Percentiles rank a stretch among this genome's conserved stretches.
These are phyloP conservation scores for Andrena marginata DNA, from an alignment of 2,888 invertebrate species.

Conservation along the genomic window DNA sequence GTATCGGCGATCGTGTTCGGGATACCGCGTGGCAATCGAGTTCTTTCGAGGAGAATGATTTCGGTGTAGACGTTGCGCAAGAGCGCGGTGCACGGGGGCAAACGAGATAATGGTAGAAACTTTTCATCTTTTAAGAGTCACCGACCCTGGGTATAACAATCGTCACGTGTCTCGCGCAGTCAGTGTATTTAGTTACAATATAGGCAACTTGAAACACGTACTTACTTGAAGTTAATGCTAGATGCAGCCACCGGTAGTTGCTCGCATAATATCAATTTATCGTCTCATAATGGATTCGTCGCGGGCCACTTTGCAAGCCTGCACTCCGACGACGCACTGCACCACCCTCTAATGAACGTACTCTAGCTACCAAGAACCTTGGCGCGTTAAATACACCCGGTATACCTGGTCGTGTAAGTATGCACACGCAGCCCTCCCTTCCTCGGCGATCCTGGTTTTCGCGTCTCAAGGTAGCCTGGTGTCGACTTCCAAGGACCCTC, in stretches of 20 bases:
- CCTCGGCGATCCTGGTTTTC: constrained; percentile 62
- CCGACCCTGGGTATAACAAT: too few relatives aligned
- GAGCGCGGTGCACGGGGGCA: not conserved
- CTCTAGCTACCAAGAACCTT: not conserved
- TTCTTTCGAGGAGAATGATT: constrained; percentile 35
- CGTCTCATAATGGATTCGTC: constrained; percentile 24
- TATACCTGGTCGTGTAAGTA: constrained; percentile 28
- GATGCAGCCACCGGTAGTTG: not conserved
- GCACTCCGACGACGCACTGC: not conserved
- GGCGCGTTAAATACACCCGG: constrained; percentile 31
- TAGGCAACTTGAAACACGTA: not conserved
- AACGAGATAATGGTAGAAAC: not conserved
- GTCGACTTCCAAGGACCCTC: constrained; percentile 70
- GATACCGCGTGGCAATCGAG: constrained; percentile 12
- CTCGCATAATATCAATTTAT: constrained; percentile 1
- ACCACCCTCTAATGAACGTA: not conserved
- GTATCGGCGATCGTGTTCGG: constrained; percentile 46
- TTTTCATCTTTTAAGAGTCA: too few relatives aligned
- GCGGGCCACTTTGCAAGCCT: constrained; percentile 5
- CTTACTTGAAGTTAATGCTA: not conserved
- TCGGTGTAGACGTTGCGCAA: not conserved
- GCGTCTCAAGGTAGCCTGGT: constrained; percentile 70
- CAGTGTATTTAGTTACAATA: not conserved
- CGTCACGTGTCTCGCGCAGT: too few relatives aligned
- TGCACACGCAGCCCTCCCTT: constrained; percentile 32